Evolutionary conservation across 2,113 vertebrate genomes (phyloP).

Genomic region (Penelope pileata): DNA sequence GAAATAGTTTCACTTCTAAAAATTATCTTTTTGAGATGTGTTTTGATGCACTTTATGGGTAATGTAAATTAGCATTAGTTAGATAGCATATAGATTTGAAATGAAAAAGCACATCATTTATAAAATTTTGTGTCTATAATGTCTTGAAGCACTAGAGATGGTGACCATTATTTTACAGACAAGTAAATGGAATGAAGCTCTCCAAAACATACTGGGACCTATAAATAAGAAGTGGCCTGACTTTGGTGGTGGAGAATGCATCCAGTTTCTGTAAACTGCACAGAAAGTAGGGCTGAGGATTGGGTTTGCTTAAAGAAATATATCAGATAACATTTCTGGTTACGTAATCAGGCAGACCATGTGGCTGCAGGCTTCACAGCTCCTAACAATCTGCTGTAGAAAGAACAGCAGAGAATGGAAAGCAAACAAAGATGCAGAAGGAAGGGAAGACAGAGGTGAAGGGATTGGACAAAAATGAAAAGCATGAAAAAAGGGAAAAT

Average conservation of each 20-base stretch:
- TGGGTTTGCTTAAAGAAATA: not conserved
- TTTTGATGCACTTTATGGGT: not conserved
- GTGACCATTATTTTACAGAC: not conserved
- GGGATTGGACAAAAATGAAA: not conserved
- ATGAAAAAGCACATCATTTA: accelerated
- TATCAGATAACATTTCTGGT: not conserved
- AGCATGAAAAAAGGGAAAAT: not conserved
- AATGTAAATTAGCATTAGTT: not conserved
- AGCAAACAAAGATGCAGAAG: not conserved
- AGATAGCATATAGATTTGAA: not conserved
- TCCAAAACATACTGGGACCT: not conserved
- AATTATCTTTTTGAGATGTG: accelerated
- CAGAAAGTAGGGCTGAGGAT: not conserved
- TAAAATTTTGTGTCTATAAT: not conserved
- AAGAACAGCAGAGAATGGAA: not conserved
- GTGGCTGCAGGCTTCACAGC: not conserved
- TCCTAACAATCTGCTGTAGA: not conserved
- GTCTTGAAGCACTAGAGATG: not conserved
- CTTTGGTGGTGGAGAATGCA: not conserved
- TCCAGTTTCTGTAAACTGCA: not conserved
- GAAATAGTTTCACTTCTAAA: not conserved
- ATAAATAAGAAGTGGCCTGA: not conserved
- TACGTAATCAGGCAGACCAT: not conserved
- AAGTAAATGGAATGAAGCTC: not conserved
- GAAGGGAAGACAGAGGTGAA: not conserved